Conservation (phyloP, 2,113 vertebrate species). For the Cinclus cinclus region DNA sequence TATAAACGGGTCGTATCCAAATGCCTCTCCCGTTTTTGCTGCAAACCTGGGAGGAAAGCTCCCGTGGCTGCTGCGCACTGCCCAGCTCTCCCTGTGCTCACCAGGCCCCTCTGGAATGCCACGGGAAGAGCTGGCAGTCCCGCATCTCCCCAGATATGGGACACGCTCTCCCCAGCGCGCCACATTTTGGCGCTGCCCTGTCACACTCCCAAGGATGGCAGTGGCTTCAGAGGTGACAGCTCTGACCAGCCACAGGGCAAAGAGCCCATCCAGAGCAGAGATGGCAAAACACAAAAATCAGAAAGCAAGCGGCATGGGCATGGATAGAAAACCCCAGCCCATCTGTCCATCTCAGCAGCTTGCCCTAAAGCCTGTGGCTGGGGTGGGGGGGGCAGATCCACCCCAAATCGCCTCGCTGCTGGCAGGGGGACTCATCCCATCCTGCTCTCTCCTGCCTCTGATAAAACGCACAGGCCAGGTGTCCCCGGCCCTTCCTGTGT, state of each 20-base stretch:
- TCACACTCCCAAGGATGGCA: fast-evolving
- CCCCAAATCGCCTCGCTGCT: fast-evolving
- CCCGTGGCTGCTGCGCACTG: background rate
- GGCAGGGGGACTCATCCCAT: background rate
- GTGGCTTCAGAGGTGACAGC: background rate
- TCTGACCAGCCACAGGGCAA: background rate
- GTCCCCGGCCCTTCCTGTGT: background rate
- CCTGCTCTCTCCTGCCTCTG: background rate
- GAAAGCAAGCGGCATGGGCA: fast-evolving
- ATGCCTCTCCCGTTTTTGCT: background rate
- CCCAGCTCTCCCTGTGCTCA: background rate
- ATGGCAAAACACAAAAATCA: background rate
- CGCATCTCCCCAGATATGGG: too few species aligned
- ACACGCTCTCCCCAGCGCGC: background rate
- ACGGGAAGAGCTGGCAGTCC: background rate
- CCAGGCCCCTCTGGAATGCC: background rate
- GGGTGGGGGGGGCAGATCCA: background rate
- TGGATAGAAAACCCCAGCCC: background rate
- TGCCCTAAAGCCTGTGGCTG: background rate
- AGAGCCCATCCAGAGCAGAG: background rate
- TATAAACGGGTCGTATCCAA: background rate
- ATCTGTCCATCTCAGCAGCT: background rate
- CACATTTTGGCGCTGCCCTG: background rate
- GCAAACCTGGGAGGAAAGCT: background rate
- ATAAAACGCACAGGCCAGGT: background rate